Evolutionary conservation across 2,888 invertebrate genomes (phyloP), one percentile per base, ranked within the genome.

Genomic region (Drosophila kanekoi): DNA sequence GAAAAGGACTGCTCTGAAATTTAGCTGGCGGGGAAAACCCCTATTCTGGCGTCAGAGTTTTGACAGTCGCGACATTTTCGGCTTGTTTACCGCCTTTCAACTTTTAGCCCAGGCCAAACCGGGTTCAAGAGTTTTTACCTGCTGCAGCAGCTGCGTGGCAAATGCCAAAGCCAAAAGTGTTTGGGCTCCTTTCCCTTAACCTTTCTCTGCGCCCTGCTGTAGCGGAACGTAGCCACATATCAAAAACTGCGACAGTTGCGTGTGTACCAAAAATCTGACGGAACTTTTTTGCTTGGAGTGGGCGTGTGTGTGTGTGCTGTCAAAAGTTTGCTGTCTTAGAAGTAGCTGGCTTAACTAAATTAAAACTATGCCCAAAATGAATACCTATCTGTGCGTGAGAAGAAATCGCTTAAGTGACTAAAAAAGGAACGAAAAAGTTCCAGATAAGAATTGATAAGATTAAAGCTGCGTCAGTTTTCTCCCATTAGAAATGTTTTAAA

Each of bases 41-140:
- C 54, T 66, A 66, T 59, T 35, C 41, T 53, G 40, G 52, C 40
- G 57, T 37, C 60, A 40, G 62, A 82, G 63, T 79, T 84, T 86
- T 85, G 84, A 83, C 85, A 81, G 79, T 58, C 79, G 79, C 79
- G 82, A 85, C 79, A 84, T 84, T 87, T 85, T 87, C 84, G 67
- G 85, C 87, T 86, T 85, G 85, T 84, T 85, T 86, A 84, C 87
- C 79, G 79, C 79, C 65, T 79, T 80, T 74, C 74, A 85, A 82
- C 82, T 80, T 84, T 77, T 68, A 48, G 52, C 64, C 56, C 56
- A 58, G 73, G 52, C 59, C 57, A 79, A 73, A 47, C 1, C 18
- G 38, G 63, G 69, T 40, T 63, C 16, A 57, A 59, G 61, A 64
- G 43, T 51, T 59, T 48, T 61, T 16, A 49, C 71, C 71, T 61